These are phyloP conservation scores for Hetaerina titia DNA, from an alignment of 2,888 invertebrate species.

Conservation along the genomic window DNA sequence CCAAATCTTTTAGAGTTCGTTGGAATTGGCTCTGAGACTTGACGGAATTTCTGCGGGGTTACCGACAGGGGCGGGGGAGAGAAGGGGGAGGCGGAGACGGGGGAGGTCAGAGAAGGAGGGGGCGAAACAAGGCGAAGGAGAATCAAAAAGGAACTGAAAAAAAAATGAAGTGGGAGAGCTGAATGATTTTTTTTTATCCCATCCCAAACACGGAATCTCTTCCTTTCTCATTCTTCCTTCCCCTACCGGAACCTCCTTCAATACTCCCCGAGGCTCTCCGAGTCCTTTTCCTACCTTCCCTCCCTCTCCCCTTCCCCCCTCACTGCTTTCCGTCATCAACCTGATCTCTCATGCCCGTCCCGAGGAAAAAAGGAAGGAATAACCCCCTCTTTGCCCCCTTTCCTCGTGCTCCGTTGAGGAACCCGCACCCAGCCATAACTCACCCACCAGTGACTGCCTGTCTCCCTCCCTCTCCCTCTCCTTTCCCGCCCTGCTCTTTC, in stretches of 20 bases:
- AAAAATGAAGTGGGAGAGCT: neutral
- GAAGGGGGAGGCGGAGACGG: neutral
- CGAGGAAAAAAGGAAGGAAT: neutral
- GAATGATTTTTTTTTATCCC: constrained; percentile 25
- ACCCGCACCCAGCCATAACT: neutral
- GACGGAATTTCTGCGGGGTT: neutral
- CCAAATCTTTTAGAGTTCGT: neutral
- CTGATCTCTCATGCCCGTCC: neutral
- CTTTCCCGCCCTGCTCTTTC: neutral
- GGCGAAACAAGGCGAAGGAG: neutral
- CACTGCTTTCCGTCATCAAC: neutral
- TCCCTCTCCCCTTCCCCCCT: neutral
- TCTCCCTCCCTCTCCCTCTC: neutral
- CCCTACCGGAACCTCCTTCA: neutral
- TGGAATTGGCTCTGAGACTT: neutral
- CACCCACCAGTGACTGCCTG: neutral
- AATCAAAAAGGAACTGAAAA: neutral
- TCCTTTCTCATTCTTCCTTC: neutral
- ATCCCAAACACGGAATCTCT: constrained; percentile 10
- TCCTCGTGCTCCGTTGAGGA: neutral
- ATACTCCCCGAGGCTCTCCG: neutral
- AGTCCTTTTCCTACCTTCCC: neutral
- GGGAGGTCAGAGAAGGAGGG: neutral
- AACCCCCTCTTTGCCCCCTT: neutral
- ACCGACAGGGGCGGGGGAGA: neutral